Percentiles rank a stretch among this genome's conserved stretches.
phyloP scores from a whole-genome alignment of 2,797 vertebrate species.

The Silurus lanzhouensis region DNA sequence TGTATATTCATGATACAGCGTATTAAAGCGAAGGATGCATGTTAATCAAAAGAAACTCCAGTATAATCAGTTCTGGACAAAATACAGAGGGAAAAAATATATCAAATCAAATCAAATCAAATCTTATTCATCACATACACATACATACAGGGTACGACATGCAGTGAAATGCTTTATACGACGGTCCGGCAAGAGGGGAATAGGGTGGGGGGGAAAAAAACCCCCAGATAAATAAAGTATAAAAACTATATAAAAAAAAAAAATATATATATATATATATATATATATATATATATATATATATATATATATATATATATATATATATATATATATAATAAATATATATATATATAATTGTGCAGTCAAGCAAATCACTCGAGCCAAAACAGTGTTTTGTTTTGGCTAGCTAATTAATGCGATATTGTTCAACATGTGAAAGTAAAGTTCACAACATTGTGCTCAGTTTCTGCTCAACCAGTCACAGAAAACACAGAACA shows the following conservation, averaged over 20 bases:
- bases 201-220: no score
- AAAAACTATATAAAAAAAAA: no score
- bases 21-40: background rate
- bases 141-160: no score
- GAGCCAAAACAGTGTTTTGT: background rate
- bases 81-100: background rate
- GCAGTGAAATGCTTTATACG: no score
- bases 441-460: background rate
- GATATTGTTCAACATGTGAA: background rate
- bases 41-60: background rate
- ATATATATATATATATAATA: background rate
- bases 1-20: background rate
- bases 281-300: no score
- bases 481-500: constrained; percentile 15
- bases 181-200: no score
- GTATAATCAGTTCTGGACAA: background rate
- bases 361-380: background rate
- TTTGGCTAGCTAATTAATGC: background rate
- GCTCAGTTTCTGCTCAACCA: constrained; percentile 17
- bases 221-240: no score
- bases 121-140: no score
- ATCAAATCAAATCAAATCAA: background rate
- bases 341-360: background rate
- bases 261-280: no score
- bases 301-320: no score